Evolutionary conservation across 2,113 vertebrate species (phyloP), one percentile per base, ranked within the genome.

Genomic region (Cyanoramphus novaezelandiae): DNA sequence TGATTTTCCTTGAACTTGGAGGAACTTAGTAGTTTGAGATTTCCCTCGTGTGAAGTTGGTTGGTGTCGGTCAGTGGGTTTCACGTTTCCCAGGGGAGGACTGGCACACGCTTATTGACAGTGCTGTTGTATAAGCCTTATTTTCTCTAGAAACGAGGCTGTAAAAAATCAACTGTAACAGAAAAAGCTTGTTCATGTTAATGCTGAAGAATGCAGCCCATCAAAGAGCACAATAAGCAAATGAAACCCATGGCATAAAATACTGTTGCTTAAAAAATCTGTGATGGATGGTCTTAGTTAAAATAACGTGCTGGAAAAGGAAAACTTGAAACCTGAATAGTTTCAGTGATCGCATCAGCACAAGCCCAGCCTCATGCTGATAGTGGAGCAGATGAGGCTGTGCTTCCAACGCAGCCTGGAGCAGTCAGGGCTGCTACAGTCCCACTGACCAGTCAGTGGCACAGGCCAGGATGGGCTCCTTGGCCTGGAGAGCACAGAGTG

Each of bases 401-500:
- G 60, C 14, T 79, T 74, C 49, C 60, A 2, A 33, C 25, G 55
- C 62, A 44, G 53, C 35, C 5, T 13, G 5, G 28, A 6, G 2
- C 12, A 21, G 53, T 19, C 47, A 7, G 24, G 17, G 5, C 59
- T 68, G 64, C 80, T 57, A 0, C 19, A 9, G 31, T 13, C 62
- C 62, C 43, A 3, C n/a, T 5, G 49, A 8, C n/a, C 44, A 2
- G 52, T 6, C 17, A 10, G 14, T 4, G 39, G 10, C 9, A 4
- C 2, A 62, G 83, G 39, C 55, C 23, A 4, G 64, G 50, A 7
- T 9, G 31, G 17, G 55, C 23, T 35, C 49, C 23, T 10, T 11
- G 44, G 68, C 44, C 24, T 21, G 10, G 20, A 41, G 33, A 20
- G 63, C 31, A 17, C 16, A 35, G 1, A 1, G 3, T 0, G 7